Percentiles rank a stretch among this genome's conserved stretches.
These are phyloP conservation scores for Drosophila eohydei DNA, from an alignment of 2,888 invertebrate species.

Conservation along the genomic window DNA sequence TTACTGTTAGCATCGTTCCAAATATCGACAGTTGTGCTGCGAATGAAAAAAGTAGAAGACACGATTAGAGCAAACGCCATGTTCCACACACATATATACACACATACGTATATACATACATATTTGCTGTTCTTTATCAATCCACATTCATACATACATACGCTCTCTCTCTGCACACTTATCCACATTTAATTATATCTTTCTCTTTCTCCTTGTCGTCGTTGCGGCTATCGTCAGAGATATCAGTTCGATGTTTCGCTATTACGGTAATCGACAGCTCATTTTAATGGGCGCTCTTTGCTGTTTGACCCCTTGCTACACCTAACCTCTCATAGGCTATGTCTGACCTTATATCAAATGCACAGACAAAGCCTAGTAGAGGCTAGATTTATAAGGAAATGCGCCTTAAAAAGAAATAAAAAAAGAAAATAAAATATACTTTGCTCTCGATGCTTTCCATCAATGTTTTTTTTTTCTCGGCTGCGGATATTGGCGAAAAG, in stretches of 20 bases:
- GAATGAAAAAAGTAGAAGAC: constrained; percentile 35
- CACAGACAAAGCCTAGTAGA: constrained; percentile 89
- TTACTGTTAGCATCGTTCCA: constrained; percentile 37
- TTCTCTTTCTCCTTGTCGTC: neutral
- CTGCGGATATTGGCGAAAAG: constrained; percentile 2
- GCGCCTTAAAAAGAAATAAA: neutral
- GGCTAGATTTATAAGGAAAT: constrained; percentile 86
- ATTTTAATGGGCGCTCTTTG: constrained; percentile 5
- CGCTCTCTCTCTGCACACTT: constrained; percentile 24
- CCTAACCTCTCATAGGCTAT: constrained; percentile 89
- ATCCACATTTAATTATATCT: constrained; percentile 43
- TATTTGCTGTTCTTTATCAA: constrained; percentile 29
- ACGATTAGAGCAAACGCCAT: constrained; percentile 50
- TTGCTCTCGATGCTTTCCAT: constrained; percentile 3
- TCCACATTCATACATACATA: constrained; percentile 2
- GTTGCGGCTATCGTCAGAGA: constrained; percentile 5
- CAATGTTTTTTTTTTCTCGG: neutral
- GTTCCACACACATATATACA: constrained; percentile 14
- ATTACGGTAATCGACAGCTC: constrained; percentile 37
- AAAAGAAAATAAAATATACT: neutral
- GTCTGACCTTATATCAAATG: constrained; percentile 83
- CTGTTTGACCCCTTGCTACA: constrained; percentile 84
- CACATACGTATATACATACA: neutral
- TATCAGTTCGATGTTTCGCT: constrained; percentile 10
- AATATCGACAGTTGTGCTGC: constrained; percentile 34